Conservation (phyloP, 2,888 invertebrate species). For the Phalera bucephala region DNA sequence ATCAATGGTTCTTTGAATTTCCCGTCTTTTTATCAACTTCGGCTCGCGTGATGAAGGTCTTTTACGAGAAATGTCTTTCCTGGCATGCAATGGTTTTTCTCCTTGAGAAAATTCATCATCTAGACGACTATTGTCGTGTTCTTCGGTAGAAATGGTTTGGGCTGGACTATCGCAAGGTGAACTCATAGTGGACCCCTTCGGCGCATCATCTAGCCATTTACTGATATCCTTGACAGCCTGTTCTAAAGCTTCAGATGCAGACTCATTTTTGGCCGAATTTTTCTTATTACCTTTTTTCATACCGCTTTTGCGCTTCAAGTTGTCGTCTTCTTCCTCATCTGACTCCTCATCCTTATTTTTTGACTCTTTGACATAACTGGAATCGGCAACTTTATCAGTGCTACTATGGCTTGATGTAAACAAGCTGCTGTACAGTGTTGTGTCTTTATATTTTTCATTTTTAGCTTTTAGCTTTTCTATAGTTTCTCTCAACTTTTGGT, state of each 20-base stretch:
- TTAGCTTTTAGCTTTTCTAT: constrained; percentile 86
- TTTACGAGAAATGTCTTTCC: constrained; percentile 75
- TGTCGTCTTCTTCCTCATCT: constrained; percentile 43
- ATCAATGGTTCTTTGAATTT: constrained; percentile 92
- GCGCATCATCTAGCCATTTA: constrained; percentile 94
- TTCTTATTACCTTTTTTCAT: constrained; percentile 67
- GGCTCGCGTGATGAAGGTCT: constrained; percentile 69
- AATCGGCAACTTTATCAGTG: constrained; percentile 41
- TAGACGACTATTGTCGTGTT: constrained; percentile 74
- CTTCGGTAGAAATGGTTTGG: constrained; percentile 85
- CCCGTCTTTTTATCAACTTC: constrained; percentile 81
- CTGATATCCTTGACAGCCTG: constrained; percentile 93
- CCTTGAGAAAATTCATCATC: constrained; percentile 69
- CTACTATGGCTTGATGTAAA: constrained; percentile 52
- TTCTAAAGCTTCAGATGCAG: constrained; percentile 79
- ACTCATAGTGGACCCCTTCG: constrained; percentile 88
- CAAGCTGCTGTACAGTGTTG: constrained; percentile 55
- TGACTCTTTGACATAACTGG: constrained; percentile 44
- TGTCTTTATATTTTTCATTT: constrained; percentile 79
- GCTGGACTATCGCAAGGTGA: constrained; percentile 92
- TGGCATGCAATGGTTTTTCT: constrained; percentile 54
- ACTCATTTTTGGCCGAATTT: constrained; percentile 78
- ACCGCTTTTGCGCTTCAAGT: constrained; percentile 44
- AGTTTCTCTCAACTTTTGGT: constrained; percentile 79
- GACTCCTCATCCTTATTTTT: constrained; percentile 40